phyloP scores from a whole-genome alignment of 2,113 vertebrate genomes.

The Paradisaea rubra region DNA sequence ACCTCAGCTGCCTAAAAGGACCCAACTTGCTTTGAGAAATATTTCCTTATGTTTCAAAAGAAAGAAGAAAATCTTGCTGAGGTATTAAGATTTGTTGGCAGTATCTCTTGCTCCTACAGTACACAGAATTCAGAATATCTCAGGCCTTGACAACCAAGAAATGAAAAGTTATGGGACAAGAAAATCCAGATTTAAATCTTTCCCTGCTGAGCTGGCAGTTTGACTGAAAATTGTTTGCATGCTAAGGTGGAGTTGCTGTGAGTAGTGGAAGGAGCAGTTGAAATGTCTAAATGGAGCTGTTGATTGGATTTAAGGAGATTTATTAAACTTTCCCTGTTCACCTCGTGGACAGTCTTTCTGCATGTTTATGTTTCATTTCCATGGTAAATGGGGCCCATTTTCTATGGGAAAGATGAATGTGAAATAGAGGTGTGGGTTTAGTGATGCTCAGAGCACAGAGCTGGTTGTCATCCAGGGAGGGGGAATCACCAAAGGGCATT shows the following conservation, averaged over 20 bases:
- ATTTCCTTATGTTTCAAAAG: not conserved
- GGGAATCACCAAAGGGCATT: not conserved
- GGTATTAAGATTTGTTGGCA: not conserved
- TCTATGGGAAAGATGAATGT: not conserved
- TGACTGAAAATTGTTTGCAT: not conserved
- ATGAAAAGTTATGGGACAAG: constrained; percentile 34
- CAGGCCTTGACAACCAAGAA: constrained; percentile 45
- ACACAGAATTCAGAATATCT: not conserved
- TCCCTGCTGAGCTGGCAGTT: constrained; percentile 43
- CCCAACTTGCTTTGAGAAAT: not conserved
- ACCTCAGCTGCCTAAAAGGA: not conserved
- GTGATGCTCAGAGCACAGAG: not conserved
- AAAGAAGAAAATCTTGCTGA: not conserved
- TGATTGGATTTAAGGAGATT: not conserved
- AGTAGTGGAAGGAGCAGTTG: not conserved
- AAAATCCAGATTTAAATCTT: constrained; percentile 55
- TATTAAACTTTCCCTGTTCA: not conserved
- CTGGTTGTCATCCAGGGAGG: not conserved
- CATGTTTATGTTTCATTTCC: not conserved
- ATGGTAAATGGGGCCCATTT: not conserved
- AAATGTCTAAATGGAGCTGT: not conserved
- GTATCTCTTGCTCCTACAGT: not conserved
- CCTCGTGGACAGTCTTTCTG: not conserved
- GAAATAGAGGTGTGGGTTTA: not conserved
- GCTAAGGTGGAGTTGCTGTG: not conserved